These are phyloP conservation scores for Stenichneumon culpator DNA, from an alignment of 2,888 invertebrate species.

Conservation along the genomic window DNA sequence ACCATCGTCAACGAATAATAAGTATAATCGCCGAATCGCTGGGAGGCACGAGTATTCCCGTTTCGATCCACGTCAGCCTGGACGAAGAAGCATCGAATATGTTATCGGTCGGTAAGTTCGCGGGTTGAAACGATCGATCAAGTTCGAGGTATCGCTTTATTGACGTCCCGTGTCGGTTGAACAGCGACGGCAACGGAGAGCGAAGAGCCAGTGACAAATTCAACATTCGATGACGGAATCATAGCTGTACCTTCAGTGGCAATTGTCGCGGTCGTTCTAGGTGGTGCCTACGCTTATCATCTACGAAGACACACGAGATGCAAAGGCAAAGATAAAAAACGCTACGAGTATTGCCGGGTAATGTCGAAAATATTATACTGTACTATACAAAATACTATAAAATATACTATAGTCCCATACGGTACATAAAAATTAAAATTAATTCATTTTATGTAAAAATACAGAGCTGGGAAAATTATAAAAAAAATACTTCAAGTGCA, in stretches of 20 bases:
- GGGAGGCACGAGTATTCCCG: slow-evolving; percentile 73
- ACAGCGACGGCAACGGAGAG: background rate
- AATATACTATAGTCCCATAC: background rate
- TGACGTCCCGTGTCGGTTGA: background rate
- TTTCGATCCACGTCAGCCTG: slow-evolving; percentile 60
- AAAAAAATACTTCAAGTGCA: too few species aligned
- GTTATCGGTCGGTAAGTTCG: slow-evolving; percentile 4
- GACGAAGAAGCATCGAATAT: slow-evolving; percentile 22
- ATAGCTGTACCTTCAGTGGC: slow-evolving; percentile 61
- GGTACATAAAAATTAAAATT: too few species aligned
- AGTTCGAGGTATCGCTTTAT: background rate
- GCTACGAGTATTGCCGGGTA: slow-evolving; percentile 72
- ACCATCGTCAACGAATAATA: slow-evolving; percentile 66
- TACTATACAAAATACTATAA: too few species aligned
- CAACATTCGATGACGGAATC: slow-evolving; percentile 45
- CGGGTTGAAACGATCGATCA: background rate
- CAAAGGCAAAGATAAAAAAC: slow-evolving; percentile 53
- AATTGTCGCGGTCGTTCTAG: slow-evolving; percentile 54
- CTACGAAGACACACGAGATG: slow-evolving; percentile 57
- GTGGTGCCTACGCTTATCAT: slow-evolving; percentile 43
- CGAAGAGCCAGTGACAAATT: background rate
- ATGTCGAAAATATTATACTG: background rate
- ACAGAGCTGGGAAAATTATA: too few species aligned
- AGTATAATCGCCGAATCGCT: slow-evolving; percentile 75
- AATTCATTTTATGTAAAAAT: too few species aligned